Base-by-base conservation (phyloP, 2,797 vertebrate species). In the Enteromius radiatus region DNA sequence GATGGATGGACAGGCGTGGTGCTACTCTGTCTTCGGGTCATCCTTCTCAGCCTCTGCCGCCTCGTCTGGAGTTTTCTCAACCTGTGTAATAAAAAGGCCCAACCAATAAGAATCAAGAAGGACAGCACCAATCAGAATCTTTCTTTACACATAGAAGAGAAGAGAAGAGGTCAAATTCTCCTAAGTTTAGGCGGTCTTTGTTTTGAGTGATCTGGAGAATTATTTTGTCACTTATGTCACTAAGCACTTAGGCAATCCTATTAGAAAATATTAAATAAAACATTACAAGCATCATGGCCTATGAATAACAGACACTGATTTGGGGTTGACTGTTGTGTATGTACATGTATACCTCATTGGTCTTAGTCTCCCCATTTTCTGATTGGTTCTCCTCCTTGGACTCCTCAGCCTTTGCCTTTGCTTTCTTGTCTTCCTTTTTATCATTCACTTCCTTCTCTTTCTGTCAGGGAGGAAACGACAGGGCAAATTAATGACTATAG, bases 301-400 rank as follows among this genome's bases (percentile, higher is more conserved):
- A 33, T 77, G 31, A 31, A 23, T 54, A 28, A 63, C 7, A 63
- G 23, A 31, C 28, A 28, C 59, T 15, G 45, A 73, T 54, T n/a
- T 73, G 31, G 54, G 71, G 31, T 54, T 36, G 21, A 54, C 21
- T n/a, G 31, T 1, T 15, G 1, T 73, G 19, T 54, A 12, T 52
- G 12, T 33, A 3, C 11, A 12, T 73, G 5, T 47, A 49, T 93
- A 96, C 95, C 94, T 96, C 91, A 5, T 92, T 93, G 91, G 92
- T 93, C 91, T 95, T 95, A 89, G 92, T 90, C 89, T 95, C 95
- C 92, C 95, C 95, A 0, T 96, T 96, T 93, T 96, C 93, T 91
- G 94, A 93, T 87, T 94, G 93, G 90, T 90, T 92, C 89, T 95
- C 95, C 87, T 95, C 93, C 90, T 94, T 93, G 87, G 91, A 86